Base-by-base conservation (phyloP, 2,888 invertebrate genomes). In the Coremacera marginata region DNA sequence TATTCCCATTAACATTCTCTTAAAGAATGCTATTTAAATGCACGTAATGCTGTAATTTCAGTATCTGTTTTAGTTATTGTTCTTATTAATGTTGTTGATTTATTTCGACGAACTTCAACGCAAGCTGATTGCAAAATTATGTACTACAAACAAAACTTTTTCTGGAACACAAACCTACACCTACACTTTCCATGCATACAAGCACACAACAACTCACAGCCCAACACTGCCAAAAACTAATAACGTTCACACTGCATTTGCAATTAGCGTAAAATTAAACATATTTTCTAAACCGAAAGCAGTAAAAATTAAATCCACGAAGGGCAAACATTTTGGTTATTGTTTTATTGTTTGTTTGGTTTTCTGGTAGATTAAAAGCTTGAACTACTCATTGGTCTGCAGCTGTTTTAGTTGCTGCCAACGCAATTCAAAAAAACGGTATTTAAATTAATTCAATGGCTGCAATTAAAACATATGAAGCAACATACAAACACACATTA, bases 81-180 rank as follows among this genome's bases (percentile, higher is more conserved):
- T 19, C 0, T 51, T 60, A 22, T 22, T 34, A 8, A 5, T 55
- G 16, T 55, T 57, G 1, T 5, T 70, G 14, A 9, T 57, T 11
- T 57, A 3, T 37, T 25, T 27, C 63, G 70, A 63, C 67, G 27
- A 44, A 76, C 74, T 68, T 25, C 51, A 75, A 80, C 80, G 71
- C 84, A 79, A 82, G 81, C 77, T 82, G 83, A 82, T 84, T 84
- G 82, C 78, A 82, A 80, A 84, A 84, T 84, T 83, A 83, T 83
- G 82, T 80, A 82, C 82, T 82, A 82, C 83, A 83, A 83, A 82
- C 82, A 84, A 84, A 82, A 79, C 70, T 51, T 79, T 78, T 77
- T 78, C 80, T 80, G 60, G 75, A 75, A 75, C 22, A 31, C 71
- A 76, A 62, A 77, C 65, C 65, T n/a, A 67, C 60, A 77, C 65